Evolutionary conservation across 2,113 vertebrate genomes (phyloP).

Genomic region (Colius striatus): DNA sequence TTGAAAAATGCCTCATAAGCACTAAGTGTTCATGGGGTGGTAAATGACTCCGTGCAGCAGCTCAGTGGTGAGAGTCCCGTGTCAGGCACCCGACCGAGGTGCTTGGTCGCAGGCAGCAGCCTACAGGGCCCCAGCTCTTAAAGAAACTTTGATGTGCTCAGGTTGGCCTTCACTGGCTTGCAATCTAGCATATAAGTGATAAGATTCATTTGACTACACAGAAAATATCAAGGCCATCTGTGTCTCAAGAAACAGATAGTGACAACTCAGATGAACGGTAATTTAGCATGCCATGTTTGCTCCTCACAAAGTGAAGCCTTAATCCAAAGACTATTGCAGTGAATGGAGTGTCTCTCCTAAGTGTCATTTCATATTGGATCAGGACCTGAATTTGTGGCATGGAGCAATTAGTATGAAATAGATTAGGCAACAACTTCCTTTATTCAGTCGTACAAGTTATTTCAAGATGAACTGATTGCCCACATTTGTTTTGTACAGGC

Average conservation of each 20-base stretch:
- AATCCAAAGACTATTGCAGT: not conserved
- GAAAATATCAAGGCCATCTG: not conserved
- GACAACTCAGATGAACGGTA: not conserved
- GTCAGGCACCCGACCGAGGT: not conserved
- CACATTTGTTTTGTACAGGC: conserved; percentile 30
- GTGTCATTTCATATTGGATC: conserved; percentile 32
- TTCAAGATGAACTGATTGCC: conserved; percentile 46
- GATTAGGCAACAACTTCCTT: conserved; percentile 50
- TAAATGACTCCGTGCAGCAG: not conserved
- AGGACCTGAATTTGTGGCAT: not conserved
- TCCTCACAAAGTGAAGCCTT: not conserved
- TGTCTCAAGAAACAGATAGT: not conserved
- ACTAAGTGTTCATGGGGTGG: conserved; percentile 15
- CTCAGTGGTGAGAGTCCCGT: rapidly evolving
- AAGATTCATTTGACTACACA: not conserved
- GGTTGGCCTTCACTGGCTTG: not conserved
- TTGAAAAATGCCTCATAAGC: conserved; percentile 48
- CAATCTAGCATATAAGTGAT: not conserved
- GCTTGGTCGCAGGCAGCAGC: not conserved
- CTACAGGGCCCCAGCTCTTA: not conserved
- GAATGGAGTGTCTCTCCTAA: not conserved
- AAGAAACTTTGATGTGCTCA: not conserved
- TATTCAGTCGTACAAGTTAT: conserved; percentile 38
- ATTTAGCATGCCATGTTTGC: not conserved
- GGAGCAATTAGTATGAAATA: conserved; percentile 52